phyloP scores from a whole-genome alignment of 1,140 invertebrate species.

The Marisa cornuarietis region DNA sequence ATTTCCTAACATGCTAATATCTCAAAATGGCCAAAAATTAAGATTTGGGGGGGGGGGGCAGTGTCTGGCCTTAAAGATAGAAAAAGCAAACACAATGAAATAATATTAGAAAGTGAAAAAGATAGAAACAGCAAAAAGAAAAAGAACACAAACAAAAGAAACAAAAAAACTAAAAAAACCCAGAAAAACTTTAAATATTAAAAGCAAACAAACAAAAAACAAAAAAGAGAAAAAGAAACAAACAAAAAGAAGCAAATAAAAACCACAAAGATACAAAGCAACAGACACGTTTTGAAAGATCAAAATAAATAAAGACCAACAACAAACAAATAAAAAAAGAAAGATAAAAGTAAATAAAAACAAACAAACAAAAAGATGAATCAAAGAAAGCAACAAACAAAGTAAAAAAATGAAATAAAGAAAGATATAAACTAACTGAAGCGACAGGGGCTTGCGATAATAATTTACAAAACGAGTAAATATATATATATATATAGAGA shows the following conservation, averaged over 20 bases:
- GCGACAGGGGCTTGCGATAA: too few species aligned
- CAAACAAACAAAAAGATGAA: too few species aligned
- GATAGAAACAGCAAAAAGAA: background rate
- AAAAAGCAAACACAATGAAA: background rate
- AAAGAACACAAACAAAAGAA: background rate
- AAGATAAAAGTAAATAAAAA: too few species aligned
- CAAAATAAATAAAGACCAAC: background rate
- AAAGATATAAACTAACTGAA: background rate
- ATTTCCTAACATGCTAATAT: too few species aligned
- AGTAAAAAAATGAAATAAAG: too few species aligned
- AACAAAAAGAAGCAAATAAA: background rate
- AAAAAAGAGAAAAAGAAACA: background rate
- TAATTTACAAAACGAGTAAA: too few species aligned
- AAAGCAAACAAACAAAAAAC: background rate
- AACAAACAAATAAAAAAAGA: too few species aligned
- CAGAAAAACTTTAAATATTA: background rate
- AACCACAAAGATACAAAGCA: background rate
- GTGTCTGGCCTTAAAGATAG: too few species aligned
- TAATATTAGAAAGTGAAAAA: background rate
- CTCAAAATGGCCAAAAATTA: too few species aligned
- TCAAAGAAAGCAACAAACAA: background rate
- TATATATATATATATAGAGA: too few species aligned
- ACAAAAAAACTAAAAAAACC: background rate
- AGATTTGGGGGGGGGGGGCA: too few species aligned
- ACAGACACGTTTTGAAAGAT: background rate